Percentiles rank a stretch among this genome's conserved stretches.
Conservation (phyloP, 1,140 invertebrate genomes). For the Ips typographus region DNA sequence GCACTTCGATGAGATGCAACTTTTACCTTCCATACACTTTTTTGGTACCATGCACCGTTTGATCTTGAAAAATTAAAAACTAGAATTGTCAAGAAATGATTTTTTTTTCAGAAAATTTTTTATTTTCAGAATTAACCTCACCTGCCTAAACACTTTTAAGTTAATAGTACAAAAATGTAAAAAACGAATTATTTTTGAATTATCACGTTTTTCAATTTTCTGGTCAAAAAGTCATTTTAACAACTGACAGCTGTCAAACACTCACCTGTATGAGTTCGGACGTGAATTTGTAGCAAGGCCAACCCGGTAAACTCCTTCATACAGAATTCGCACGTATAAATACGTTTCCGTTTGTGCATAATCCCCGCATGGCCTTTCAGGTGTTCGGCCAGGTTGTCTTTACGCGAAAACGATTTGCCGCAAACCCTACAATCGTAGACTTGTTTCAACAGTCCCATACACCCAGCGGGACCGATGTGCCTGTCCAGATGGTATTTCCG, state of each 20-base stretch:
- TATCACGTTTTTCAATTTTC: no score
- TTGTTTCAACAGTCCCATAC: slow-evolving; percentile 63
- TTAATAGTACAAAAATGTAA: neutral
- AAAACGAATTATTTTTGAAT: neutral
- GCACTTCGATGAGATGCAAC: no score
- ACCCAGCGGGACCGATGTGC: slow-evolving; percentile 72
- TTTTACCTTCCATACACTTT: no score
- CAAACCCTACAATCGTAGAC: slow-evolving; percentile 69
- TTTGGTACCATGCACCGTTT: no score
- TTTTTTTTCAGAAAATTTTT: no score
- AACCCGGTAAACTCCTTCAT: slow-evolving; percentile 69
- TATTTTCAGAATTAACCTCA: neutral
- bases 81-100: no score
- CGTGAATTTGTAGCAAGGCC: slow-evolving; percentile 67
- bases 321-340: slow-evolving; percentile 66
- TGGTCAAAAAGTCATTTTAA: neutral
- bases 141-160: neutral
- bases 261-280: slow-evolving; percentile 68
- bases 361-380: slow-evolving; percentile 68
- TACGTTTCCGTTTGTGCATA: slow-evolving; percentile 64
- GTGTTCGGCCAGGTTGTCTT: slow-evolving; percentile 76
- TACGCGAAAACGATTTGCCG: slow-evolving; percentile 69
- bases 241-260: neutral
- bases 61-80: no score
- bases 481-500: slow-evolving; percentile 75